Conservation (phyloP, 2,888 invertebrate species). For the Gandaritis pyraliata region DNA sequence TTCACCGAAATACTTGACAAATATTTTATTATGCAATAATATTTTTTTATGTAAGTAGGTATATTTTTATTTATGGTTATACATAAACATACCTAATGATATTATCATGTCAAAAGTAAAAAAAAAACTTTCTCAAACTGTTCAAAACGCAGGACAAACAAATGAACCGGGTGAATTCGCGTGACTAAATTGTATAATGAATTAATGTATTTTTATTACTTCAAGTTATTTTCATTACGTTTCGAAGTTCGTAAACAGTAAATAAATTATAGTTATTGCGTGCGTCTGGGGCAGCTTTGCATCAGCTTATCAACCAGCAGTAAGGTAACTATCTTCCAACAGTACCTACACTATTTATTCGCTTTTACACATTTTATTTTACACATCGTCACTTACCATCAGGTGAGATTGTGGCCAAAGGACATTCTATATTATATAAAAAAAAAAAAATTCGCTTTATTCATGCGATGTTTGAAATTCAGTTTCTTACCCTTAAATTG, state of each 20-base stretch:
- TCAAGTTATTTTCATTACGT: constrained; percentile 73
- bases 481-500: constrained; percentile 6
- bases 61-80: no score
- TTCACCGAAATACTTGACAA: no score
- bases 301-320: constrained; percentile 48
- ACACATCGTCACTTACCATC: no score
- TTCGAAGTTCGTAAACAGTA: constrained; percentile 72
- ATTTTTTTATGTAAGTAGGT: no score
- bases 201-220: constrained; percentile 73
- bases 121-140: no score
- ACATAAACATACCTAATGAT: no score
- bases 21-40: no score
- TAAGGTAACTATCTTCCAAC: constrained; percentile 48
- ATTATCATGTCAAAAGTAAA: no score
- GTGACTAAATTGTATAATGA: constrained; percentile 69
- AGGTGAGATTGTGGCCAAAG: no score
- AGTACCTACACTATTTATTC: constrained; percentile 30
- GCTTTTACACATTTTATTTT: constrained; percentile 33
- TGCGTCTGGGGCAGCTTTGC: constrained; percentile 54
- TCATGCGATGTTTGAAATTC: constrained; percentile 35
- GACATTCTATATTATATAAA: no score
- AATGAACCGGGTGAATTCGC: constrained; percentile 49
- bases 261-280: constrained; percentile 73
- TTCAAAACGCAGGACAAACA: background rate
- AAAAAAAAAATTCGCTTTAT: constrained; percentile 1